Evolutionary conservation across 2,888 invertebrate genomes (phyloP), one percentile per base, ranked within the genome.

Genomic region (Cyclophora punctaria): DNA sequence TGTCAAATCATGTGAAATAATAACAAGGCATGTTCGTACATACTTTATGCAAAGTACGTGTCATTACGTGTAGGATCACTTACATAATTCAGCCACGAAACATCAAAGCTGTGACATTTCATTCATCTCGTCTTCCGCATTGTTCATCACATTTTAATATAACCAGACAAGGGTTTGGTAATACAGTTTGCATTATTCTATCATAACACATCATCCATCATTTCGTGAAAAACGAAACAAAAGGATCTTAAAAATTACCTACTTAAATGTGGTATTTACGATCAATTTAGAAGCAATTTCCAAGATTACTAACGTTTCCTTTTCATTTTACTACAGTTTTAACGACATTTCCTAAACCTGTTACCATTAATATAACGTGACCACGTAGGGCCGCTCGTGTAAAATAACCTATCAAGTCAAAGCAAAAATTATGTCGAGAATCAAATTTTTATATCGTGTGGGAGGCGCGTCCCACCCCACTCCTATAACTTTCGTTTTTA

Each of bases 391-490:
- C 57, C 56, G 52, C 58, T 55, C 57, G 51, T 55, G 56, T 67
- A 66, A 73, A 71, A 64, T 60, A 62, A 63, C 60, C 65, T 63
- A 69, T 74, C 60, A 74, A 68, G 64, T 62, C 62, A 51, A 63
- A 58, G 65, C 64, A 66, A 67, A 70, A 72, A 73, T 73, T 70
- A 72, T 67, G 63, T 55, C 56, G 51, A 48, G 61, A 71, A 71
- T 69, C 65, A 66, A 63, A 52, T 59, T 73, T 75, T 74, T 75
- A 68, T 60, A 55, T 69, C 67, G 67, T 59, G 67, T 37, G 48
- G 53, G 57, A 66, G 58, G 59, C 67, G 66, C 60, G 44, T 44
- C 34, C 34, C 44, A 44, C 58, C 60, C 59, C 58, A 66, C 69
- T 59, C 59, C 64, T 48, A 60, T 69, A 67, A 67, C 61, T 63